These are phyloP conservation scores for Magallana nippona DNA, from an alignment of 2,888 invertebrate species.

Conservation along the genomic window DNA sequence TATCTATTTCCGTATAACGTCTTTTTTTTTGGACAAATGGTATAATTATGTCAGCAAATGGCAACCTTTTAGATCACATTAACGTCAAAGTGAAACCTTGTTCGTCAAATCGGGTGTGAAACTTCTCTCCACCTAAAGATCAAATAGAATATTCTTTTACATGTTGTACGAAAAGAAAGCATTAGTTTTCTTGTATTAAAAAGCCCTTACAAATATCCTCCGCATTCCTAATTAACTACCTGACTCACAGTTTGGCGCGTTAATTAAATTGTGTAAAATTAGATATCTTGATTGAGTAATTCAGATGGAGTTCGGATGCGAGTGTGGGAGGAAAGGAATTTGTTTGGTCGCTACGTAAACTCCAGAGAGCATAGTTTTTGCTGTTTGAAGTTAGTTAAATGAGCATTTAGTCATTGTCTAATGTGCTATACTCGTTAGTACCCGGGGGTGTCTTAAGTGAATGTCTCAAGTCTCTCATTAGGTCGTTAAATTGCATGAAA, in stretches of 20 bases:
- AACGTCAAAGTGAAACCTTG: background rate
- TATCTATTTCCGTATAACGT: background rate
- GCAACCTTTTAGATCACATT: background rate
- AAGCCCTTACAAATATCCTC: background rate
- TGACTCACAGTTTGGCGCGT: conserved; percentile 32
- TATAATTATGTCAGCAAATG: conserved; percentile 1
- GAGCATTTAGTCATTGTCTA: conserved; percentile 23
- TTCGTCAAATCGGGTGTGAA: conserved; percentile 17
- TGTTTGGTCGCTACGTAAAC: conserved; percentile 14
- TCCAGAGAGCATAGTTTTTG: conserved; percentile 32
- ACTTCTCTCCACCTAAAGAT: background rate
- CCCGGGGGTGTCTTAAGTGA: conserved; percentile 20
- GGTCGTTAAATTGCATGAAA: conserved; percentile 17
- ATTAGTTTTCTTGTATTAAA: background rate
- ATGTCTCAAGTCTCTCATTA: conserved; percentile 15
- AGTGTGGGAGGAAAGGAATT: conserved; percentile 8
- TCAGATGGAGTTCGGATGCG: conserved; percentile 6
- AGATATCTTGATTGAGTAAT: conserved; percentile 28
- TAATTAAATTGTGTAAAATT: conserved; percentile 33
- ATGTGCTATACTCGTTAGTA: conserved; percentile 14
- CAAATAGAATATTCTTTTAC: background rate
- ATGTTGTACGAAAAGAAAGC: background rate
- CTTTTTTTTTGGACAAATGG: background rate
- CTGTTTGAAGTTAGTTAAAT: conserved; percentile 35
- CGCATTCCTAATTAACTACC: conserved; percentile 6